A percentile compares a stretch with the other conserved stretches of the same genome.
phyloP scores from a whole-genome alignment of 2,113 vertebrate species.

The Cynopterus brachyotis region DNA sequence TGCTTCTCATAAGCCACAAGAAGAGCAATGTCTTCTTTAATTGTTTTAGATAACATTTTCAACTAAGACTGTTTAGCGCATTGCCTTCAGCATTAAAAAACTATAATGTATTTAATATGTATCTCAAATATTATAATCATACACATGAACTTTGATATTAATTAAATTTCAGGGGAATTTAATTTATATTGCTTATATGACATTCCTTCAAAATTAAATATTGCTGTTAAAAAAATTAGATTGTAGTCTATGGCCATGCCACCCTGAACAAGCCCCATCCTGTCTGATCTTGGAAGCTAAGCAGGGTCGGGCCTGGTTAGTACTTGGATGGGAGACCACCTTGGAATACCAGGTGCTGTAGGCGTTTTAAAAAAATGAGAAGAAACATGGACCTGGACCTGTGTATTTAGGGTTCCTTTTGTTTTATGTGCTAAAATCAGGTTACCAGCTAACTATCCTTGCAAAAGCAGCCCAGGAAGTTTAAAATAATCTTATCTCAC shows the following conservation, averaged over 20 bases:
- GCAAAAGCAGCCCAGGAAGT: constrained; percentile 18
- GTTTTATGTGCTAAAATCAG: not conserved
- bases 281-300: too few species aligned
- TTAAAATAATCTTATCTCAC: constrained; percentile 54
- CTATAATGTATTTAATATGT: not conserved
- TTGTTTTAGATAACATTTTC: not conserved
- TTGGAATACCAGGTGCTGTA: too few species aligned
- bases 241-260: not conserved
- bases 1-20: constrained; percentile 27
- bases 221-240: constrained; percentile 16
- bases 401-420: constrained; percentile 21
- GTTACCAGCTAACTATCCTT: constrained; percentile 11
- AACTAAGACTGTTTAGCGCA: not conserved
- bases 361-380: not conserved
- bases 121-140: constrained; percentile 30
- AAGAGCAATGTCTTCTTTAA: constrained; percentile 22
- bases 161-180: constrained; percentile 50
- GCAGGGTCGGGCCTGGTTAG: too few species aligned
- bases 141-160: constrained; percentile 42
- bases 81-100: constrained; percentile 33
- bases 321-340: too few species aligned
- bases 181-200: constrained; percentile 16
- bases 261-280: too few species aligned
- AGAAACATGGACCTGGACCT: not conserved
- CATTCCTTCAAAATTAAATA: constrained; percentile 50